Evolutionary conservation across 2,888 invertebrate genomes (phyloP).

Genomic region (Scelioninae gen. 2): DNA sequence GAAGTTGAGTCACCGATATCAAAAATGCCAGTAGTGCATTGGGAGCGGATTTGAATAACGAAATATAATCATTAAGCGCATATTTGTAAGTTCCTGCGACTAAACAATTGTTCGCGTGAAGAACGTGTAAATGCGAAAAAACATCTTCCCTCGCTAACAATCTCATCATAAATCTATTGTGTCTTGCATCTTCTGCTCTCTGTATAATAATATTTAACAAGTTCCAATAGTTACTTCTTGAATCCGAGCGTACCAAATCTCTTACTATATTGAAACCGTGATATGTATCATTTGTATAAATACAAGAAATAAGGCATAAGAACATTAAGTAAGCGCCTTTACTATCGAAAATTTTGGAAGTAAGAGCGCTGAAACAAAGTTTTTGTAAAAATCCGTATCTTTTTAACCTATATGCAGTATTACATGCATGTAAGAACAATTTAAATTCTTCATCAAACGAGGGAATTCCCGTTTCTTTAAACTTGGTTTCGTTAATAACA

Average conservation of each 20-base stretch:
- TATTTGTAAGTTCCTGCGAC: slow-evolving; percentile 90
- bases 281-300: slow-evolving; percentile 83
- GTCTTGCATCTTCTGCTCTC: slow-evolving; percentile 85
- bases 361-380: slow-evolving; percentile 85
- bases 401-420: slow-evolving; percentile 79
- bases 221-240: slow-evolving; percentile 80
- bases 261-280: slow-evolving; percentile 86
- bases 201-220: slow-evolving; percentile 85
- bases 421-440: slow-evolving; percentile 81
- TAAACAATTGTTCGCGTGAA: slow-evolving; percentile 90
- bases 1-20: slow-evolving; percentile 85
- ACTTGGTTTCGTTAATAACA: slow-evolving; percentile 68
- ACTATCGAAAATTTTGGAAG: slow-evolving; percentile 79
- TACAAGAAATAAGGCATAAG: slow-evolving; percentile 82
- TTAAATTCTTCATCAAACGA: slow-evolving; percentile 81
- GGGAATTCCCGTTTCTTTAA: slow-evolving; percentile 77
- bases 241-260: slow-evolving; percentile 80
- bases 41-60: slow-evolving; percentile 81
- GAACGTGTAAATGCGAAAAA: slow-evolving; percentile 81
- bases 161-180: slow-evolving; percentile 85
- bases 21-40: slow-evolving; percentile 85
- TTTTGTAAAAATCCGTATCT: slow-evolving; percentile 83
- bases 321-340: slow-evolving; percentile 74
- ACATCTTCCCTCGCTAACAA: slow-evolving; percentile 78
- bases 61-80: slow-evolving; percentile 87